Percentiles rank a stretch among this genome's conserved stretches.
Evolutionary conservation across 2,113 vertebrate species (phyloP).

Genomic region (Podilymbus podiceps): DNA sequence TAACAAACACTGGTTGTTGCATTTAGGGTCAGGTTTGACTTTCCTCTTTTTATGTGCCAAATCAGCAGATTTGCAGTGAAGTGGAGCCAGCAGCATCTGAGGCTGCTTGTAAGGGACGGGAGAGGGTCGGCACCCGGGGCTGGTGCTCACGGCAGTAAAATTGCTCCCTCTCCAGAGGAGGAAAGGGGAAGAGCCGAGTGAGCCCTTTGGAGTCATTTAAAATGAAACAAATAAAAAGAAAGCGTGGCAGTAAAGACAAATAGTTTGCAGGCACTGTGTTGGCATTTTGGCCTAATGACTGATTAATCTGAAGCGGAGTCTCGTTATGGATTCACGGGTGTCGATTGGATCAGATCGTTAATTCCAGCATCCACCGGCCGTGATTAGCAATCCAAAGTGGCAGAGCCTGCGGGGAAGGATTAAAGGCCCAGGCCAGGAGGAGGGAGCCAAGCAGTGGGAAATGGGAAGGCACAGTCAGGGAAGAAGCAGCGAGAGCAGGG

Average conservation of each 20-base stretch:
- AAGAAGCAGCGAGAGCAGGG: background rate
- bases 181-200: background rate
- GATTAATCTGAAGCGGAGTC: conserved; percentile 39
- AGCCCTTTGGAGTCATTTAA: background rate
- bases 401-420: background rate
- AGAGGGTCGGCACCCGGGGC: background rate
- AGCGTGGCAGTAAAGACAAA: background rate
- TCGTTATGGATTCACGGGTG: conserved; percentile 11
- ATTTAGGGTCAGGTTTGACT: background rate
- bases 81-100: background rate
- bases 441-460: background rate
- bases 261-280: background rate
- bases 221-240: conserved; percentile 5
- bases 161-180: background rate
- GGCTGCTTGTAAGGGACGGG: background rate
- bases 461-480: background rate
- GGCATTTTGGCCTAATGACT: conserved; percentile 56
- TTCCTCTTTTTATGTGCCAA: background rate
- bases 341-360: conserved; percentile 14
- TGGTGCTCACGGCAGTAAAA: rapidly evolving
- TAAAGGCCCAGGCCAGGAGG: background rate
- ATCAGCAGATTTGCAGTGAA: background rate
- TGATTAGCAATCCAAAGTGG: conserved; percentile 15
- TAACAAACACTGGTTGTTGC: rapidly evolving
- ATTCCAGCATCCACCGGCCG: background rate